Conservation (phyloP, 1,140 invertebrate species). For the Palaemon carinicauda region DNA sequence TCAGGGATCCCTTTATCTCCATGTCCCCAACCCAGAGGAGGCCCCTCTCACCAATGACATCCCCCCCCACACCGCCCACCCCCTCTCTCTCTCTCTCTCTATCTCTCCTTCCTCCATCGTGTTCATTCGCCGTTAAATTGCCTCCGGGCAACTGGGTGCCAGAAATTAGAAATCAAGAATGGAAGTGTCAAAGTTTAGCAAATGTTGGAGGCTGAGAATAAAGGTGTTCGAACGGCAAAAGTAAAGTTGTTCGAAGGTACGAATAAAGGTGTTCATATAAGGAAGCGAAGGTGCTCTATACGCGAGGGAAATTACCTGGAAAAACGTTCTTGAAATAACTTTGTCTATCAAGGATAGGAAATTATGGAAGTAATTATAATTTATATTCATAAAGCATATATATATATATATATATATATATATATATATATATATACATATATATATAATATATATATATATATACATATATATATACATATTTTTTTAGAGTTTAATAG, state of each 20-base stretch:
- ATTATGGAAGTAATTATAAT: background rate
- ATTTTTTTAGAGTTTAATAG: no score
- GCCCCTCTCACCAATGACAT: background rate
- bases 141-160: slow-evolving; percentile 24
- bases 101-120: background rate
- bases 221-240: background rate
- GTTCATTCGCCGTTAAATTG: slow-evolving; percentile 49
- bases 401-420: background rate
- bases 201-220: background rate
- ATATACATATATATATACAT: background rate
- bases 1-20: background rate
- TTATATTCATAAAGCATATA: background rate
- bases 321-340: background rate
- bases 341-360: no score
- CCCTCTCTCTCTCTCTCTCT: background rate
- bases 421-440: background rate
- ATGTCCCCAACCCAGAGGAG: background rate
- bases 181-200: slow-evolving; percentile 37
- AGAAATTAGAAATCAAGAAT: slow-evolving; percentile 44
- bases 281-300: background rate
- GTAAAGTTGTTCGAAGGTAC: background rate
- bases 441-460: background rate
- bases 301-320: no score
- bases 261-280: background rate
- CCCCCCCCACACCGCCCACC: background rate